Percentiles rank a stretch among this genome's conserved stretches.
phyloP scores from a whole-genome alignment of 2,888 invertebrate species.

The Merodon equestris region DNA sequence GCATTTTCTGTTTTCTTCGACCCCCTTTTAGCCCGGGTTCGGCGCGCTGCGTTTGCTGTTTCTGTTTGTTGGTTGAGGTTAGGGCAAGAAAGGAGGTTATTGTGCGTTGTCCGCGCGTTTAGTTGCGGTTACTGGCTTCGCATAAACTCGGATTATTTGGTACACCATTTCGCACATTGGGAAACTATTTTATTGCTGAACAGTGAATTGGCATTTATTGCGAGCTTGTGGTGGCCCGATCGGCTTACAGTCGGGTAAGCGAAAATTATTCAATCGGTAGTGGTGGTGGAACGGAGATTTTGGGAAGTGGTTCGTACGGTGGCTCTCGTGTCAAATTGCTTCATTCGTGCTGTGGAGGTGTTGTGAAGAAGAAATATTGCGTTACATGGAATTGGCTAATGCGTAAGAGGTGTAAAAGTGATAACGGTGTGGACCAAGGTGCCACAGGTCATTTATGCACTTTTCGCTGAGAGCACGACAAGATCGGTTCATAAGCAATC shows the following conservation, averaged over 20 bases:
- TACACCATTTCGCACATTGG: slow-evolving; percentile 23
- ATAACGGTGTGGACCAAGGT: too few relatives aligned
- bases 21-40: background rate
- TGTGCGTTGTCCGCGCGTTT: slow-evolving; percentile 61
- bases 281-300: too few relatives aligned
- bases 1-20: slow-evolving; percentile 33
- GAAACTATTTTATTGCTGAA: slow-evolving; percentile 32
- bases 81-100: slow-evolving; percentile 65
- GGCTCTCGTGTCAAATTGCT: too few relatives aligned
- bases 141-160: slow-evolving; percentile 42
- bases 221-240: slow-evolving; percentile 42
- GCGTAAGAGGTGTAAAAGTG: too few relatives aligned
- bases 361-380: too few relatives aligned
- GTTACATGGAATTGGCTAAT: too few relatives aligned
- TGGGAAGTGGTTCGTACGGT: too few relatives aligned
- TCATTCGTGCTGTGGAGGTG: too few relatives aligned
- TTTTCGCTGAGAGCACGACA: too few relatives aligned
- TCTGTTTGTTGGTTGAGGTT: slow-evolving; percentile 49
- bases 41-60: slow-evolving; percentile 15
- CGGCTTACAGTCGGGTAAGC: slow-evolving; percentile 30
- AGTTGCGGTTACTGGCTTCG: slow-evolving; percentile 36
- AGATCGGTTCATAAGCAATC: too few relatives aligned
- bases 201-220: slow-evolving; percentile 54
- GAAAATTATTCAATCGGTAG: too few relatives aligned
- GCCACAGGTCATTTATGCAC: too few relatives aligned